Percentiles rank a stretch among this genome's conserved stretches.
Evolutionary conservation across 2,888 invertebrate genomes (phyloP).

Genomic region (Eupithecia inturbata): DNA sequence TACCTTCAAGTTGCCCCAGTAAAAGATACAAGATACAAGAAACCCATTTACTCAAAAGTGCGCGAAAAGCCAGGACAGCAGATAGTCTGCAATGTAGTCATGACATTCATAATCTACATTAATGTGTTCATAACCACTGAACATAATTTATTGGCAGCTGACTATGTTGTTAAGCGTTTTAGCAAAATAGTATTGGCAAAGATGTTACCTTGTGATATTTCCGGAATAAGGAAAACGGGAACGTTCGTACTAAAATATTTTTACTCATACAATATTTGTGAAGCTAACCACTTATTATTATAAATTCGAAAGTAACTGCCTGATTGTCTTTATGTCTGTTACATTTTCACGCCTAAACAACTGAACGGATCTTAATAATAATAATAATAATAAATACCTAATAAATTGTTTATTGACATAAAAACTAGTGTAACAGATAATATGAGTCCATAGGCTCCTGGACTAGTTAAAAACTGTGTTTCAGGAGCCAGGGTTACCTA

Average conservation of each 20-base stretch:
- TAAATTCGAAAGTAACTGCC: neutral
- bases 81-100: neutral
- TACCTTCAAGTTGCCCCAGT: too few relatives aligned
- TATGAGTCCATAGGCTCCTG: too few relatives aligned
- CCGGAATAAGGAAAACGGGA: conserved; percentile 8
- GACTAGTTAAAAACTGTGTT: too few relatives aligned
- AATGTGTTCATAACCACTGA: neutral
- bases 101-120: neutral
- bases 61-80: neutral
- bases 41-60: too few relatives aligned
- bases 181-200: conserved; percentile 3
- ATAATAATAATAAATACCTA: too few relatives aligned
- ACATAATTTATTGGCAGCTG: conserved; percentile 4
- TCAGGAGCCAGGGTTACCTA: too few relatives aligned
- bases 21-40: too few relatives aligned
- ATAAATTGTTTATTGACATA: too few relatives aligned
- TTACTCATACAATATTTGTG: neutral
- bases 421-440: too few relatives aligned
- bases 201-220: conserved; percentile 8
- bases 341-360: too few relatives aligned
- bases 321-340: too few relatives aligned
- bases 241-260: neutral
- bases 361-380: too few relatives aligned
- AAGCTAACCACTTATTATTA: neutral
- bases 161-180: neutral